Percentiles rank a stretch among this genome's conserved stretches.
These are phyloP conservation scores for Drosophila sechellia DNA, from an alignment of 1,140 invertebrate species.

Conservation along the genomic window DNA sequence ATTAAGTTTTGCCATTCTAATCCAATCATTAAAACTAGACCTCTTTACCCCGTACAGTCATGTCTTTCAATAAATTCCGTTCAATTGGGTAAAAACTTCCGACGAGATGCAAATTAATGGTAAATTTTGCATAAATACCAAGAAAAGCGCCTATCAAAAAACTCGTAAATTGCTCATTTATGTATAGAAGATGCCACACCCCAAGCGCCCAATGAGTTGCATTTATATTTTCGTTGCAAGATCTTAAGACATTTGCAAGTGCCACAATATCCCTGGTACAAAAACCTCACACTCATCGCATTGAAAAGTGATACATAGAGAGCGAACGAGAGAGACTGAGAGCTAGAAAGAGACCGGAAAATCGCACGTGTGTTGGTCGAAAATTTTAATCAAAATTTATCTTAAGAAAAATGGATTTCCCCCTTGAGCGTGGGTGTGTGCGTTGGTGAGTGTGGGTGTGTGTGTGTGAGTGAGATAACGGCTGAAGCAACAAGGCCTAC, in stretches of 20 bases:
- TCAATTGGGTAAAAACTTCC: slow-evolving; percentile 1
- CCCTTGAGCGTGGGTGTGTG: neutral
- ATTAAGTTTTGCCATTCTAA: neutral
- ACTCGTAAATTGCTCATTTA: slow-evolving; percentile 73
- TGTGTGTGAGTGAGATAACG: slow-evolving; percentile 58
- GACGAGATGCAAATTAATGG: slow-evolving; percentile 33
- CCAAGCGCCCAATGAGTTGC: slow-evolving; percentile 12
- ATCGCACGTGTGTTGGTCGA: slow-evolving; percentile 60
- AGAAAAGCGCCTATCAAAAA: slow-evolving; percentile 42
- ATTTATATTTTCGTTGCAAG: slow-evolving; percentile 45
- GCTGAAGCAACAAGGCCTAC: slow-evolving; percentile 47
- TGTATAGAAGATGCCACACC: slow-evolving; percentile 53
- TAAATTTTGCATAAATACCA: slow-evolving; percentile 17
- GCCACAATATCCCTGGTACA: neutral
- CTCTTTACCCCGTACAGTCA: neutral
- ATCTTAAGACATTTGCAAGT: slow-evolving; percentile 71
- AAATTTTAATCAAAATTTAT: slow-evolving; percentile 81
- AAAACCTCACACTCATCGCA: slow-evolving; percentile 3
- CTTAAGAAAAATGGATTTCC: slow-evolving; percentile 76
- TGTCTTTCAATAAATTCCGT: neutral
- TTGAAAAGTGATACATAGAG: slow-evolving; percentile 46
- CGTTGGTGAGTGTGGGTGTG: neutral
- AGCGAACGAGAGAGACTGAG: slow-evolving; percentile 22
- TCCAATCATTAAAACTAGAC: neutral
- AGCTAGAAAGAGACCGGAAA: slow-evolving; percentile 21